Evolutionary conservation across 2,888 invertebrate species (phyloP).

Genomic region (Drosophila leonis): DNA sequence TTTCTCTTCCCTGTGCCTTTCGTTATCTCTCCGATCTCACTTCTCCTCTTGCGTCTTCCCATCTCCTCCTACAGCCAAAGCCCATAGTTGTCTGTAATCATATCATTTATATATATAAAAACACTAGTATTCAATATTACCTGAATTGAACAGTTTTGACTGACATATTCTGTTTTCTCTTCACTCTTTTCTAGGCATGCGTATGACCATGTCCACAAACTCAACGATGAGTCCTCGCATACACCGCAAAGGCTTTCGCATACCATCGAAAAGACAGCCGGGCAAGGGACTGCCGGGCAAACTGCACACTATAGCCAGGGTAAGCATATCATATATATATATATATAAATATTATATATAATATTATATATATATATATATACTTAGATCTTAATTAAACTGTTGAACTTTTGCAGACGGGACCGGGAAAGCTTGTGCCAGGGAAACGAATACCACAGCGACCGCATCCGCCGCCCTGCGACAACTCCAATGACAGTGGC

Average conservation of each 20-base stretch:
- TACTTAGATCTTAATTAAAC: not conserved
- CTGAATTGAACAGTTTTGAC: not conserved
- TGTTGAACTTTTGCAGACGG: constrained; percentile 66
- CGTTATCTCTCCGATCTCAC: not conserved
- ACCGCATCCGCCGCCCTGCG: constrained; percentile 88
- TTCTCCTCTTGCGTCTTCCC: not conserved
- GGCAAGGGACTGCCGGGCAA: constrained; percentile 86
- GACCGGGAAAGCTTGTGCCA: constrained; percentile 84
- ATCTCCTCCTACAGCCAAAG: not conserved
- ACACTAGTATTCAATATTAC: not conserved
- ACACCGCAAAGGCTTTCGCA: constrained; percentile 89
- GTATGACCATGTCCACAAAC: constrained; percentile 91
- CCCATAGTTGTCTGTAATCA: not conserved
- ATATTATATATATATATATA: not conserved
- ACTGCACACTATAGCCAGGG: constrained; percentile 86
- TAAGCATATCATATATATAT: constrained; percentile 46
- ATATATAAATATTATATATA: not conserved
- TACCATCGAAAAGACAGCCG: constrained; percentile 88
- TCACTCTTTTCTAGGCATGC: constrained; percentile 86
- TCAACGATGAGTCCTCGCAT: constrained; percentile 89
- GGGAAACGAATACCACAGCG: constrained; percentile 84
- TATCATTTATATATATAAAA: not conserved
- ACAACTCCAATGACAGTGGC: constrained; percentile 96
- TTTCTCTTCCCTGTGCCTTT: not conserved
- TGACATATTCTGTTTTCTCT: not conserved